These are phyloP conservation scores for Amblyopsis rosae DNA, from an alignment of 2,113 vertebrate species.

Conservation along the genomic window DNA sequence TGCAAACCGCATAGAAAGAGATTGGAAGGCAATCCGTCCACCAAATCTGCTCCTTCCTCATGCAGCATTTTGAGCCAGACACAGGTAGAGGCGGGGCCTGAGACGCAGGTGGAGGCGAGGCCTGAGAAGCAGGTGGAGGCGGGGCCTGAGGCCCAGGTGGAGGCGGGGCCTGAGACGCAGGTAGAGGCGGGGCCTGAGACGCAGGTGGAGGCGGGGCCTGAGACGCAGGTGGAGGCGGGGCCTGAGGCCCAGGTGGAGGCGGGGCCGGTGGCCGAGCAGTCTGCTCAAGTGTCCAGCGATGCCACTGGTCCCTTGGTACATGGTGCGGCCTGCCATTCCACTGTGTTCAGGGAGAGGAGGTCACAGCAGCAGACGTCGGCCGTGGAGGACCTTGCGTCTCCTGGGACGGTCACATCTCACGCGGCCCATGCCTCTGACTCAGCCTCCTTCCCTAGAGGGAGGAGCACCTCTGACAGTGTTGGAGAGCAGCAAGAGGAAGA, in stretches of 20 bases:
- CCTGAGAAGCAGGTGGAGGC: too few species aligned
- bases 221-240: not conserved
- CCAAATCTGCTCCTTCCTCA: constrained; percentile 31
- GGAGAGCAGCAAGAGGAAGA: constrained; percentile 33
- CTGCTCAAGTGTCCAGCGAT: not conserved
- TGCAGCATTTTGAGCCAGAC: not conserved
- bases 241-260: not conserved
- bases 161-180: not conserved
- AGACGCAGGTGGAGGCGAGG: too few species aligned
- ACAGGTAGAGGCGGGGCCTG: not conserved
- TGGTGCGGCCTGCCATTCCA: not conserved
- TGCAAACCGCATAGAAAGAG: constrained; percentile 34
- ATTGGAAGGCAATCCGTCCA: constrained; percentile 13
- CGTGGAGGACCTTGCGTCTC: not conserved
- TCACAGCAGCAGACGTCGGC: not conserved
- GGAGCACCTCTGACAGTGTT: constrained; percentile 38
- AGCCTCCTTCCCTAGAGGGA: constrained; percentile 43
- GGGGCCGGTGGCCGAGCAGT: not conserved
- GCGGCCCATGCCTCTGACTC: constrained; percentile 19
- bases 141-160: not conserved
- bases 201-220: not conserved
- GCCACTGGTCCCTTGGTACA: not conserved
- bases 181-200: not conserved
- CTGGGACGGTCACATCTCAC: not conserved
- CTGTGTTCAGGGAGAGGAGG: not conserved